Conservation (phyloP, 2,113 vertebrate species). For the Ciconia maguari region DNA sequence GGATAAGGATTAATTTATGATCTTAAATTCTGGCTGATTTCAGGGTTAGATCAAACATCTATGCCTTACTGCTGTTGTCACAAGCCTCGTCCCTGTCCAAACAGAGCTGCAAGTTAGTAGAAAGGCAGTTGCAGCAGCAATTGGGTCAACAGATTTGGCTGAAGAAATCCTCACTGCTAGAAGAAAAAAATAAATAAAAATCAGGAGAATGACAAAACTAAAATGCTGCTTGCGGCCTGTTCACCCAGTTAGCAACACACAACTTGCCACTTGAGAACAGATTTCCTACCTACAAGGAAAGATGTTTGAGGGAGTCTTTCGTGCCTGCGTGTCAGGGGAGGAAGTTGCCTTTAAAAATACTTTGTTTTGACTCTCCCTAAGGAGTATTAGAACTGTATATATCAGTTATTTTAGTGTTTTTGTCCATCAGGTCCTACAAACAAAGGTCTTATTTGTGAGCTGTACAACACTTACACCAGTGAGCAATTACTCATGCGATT, state of each 20-base stretch:
- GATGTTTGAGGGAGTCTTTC: neutral
- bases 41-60: neutral
- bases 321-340: neutral
- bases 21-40: neutral
- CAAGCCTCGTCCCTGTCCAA: constrained; percentile 10
- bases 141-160: neutral
- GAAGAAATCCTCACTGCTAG: constrained; percentile 7
- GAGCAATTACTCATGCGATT: neutral
- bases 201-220: neutral
- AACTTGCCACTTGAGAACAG: neutral
- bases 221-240: neutral
- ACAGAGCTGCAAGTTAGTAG: neutral
- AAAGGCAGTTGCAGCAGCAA: constrained; percentile 20
- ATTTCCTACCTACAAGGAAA: neutral
- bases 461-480: neutral
- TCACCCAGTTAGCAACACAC: neutral
- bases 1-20: neutral
- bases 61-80: neutral
- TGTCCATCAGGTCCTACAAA: neutral
- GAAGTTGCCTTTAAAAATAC: neutral
- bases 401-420: neutral
- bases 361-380: neutral
- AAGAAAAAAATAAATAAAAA: neutral
- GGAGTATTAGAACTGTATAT: neutral
- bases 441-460: neutral